A percentile compares a stretch with the other conserved stretches of the same genome.
These are phyloP conservation scores for Holcopasites calliopsidis DNA, from an alignment of 1,140 invertebrate species.

Conservation along the genomic window DNA sequence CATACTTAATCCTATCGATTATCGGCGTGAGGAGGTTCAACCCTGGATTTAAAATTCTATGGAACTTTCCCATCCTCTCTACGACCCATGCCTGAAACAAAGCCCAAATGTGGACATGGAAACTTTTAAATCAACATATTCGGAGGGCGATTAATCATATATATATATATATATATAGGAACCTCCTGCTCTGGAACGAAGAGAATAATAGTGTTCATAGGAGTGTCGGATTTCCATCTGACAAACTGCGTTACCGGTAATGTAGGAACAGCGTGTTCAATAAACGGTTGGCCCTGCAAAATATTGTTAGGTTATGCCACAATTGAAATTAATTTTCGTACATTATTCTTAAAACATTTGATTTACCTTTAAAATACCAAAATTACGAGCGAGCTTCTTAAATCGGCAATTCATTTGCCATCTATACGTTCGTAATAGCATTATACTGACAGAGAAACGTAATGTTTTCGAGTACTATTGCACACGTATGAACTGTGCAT, in stretches of 20 bases:
- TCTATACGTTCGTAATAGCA: slow-evolving; percentile 36
- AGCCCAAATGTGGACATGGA: too few species aligned
- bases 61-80: slow-evolving; percentile 98
- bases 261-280: slow-evolving; percentile 48
- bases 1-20: slow-evolving; percentile 97
- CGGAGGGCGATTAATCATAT: not conserved
- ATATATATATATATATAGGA: too few species aligned
- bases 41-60: slow-evolving; percentile 95
- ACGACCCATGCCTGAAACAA: slow-evolving; percentile 95
- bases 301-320: slow-evolving; percentile 17
- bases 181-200: slow-evolving; percentile 99
- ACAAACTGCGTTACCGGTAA: slow-evolving; percentile 58
- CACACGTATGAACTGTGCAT: not conserved
- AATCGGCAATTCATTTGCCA: slow-evolving; percentile 48
- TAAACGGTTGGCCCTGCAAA: slow-evolving; percentile 64
- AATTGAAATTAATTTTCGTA: not conserved
- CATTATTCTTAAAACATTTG: not conserved
- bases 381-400: slow-evolving; percentile 52
- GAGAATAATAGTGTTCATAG: slow-evolving; percentile 95
- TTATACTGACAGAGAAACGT: not conserved
- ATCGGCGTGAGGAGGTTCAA: slow-evolving; percentile 96
- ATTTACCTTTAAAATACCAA: slow-evolving; percentile 60
- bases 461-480: not conserved
- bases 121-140: not conserved
- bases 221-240: slow-evolving; percentile 84